Evolutionary conservation across 2,113 vertebrate genomes (phyloP).

Genomic region (Papio anubis): DNA sequence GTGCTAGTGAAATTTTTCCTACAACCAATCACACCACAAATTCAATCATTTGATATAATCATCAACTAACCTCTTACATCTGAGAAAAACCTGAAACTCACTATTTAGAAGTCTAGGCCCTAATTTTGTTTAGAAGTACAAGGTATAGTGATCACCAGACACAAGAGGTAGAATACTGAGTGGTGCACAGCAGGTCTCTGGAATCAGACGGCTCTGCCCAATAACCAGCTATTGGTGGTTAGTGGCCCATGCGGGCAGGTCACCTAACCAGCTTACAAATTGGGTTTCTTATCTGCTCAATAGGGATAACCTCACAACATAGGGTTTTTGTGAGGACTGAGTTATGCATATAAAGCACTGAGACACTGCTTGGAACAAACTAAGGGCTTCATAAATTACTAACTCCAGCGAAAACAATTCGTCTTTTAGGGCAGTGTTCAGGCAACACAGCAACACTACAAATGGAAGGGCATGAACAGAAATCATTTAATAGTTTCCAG

Average conservation of each 20-base stretch:
- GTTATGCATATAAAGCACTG: background rate
- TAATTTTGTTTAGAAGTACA: conserved; percentile 10
- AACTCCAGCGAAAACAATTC: background rate
- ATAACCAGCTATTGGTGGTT: too few relatives aligned
- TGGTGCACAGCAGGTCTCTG: background rate
- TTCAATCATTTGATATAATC: background rate
- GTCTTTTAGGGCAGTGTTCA: background rate
- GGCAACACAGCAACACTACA: background rate
- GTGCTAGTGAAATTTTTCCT: background rate
- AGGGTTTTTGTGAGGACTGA: background rate
- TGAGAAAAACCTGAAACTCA: conserved; percentile 1
- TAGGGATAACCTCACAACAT: background rate
- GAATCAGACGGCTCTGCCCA: background rate
- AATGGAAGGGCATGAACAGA: background rate
- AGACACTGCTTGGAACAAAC: background rate
- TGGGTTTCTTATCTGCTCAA: background rate
- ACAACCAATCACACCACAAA: background rate
- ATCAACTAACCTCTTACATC: background rate
- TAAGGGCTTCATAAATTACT: background rate
- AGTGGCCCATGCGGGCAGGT: background rate
- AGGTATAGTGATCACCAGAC: background rate
- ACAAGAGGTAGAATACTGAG: background rate
- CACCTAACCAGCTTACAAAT: background rate
- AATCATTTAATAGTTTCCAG: background rate
- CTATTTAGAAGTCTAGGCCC: background rate